Conservation (phyloP, 2,888 invertebrate genomes). For the Cyclophora punctaria region DNA sequence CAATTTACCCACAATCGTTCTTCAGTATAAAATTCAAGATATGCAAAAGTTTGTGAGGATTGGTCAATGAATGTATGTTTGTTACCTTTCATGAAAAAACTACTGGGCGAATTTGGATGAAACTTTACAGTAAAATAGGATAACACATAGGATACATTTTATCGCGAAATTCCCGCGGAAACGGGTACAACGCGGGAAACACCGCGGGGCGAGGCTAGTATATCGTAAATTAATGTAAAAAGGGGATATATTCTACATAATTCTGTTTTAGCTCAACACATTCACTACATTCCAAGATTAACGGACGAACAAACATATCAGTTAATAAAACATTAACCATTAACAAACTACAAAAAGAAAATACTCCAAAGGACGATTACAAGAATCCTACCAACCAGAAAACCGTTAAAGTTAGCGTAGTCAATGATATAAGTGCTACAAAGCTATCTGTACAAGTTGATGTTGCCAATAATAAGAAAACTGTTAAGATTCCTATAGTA, state of each 20-base stretch:
- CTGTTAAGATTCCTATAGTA: constrained; percentile 33
- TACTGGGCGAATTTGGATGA: too few relatives aligned
- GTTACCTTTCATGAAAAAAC: too few relatives aligned
- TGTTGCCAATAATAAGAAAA: constrained; percentile 45
- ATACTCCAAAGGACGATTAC: constrained; percentile 44
- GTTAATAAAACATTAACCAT: constrained; percentile 22
- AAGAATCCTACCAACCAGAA: constrained; percentile 33
- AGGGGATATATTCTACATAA: constrained; percentile 15
- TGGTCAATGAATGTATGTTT: too few relatives aligned
- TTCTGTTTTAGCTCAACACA: constrained; percentile 47
- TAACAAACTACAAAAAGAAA: constrained; percentile 57
- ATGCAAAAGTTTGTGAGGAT: too few relatives aligned
- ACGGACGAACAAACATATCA: constrained; percentile 23
- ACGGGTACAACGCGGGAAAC: too few relatives aligned
- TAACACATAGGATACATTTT: too few relatives aligned
- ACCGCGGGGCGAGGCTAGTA: too few relatives aligned
- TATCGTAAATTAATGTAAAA: not conserved
- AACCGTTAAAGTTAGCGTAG: constrained; percentile 43
- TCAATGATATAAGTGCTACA: constrained; percentile 34
- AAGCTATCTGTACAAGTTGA: constrained; percentile 49
- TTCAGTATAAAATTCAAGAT: too few relatives aligned
- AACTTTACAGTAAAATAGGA: too few relatives aligned
- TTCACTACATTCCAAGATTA: constrained; percentile 48
- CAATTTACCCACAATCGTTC: too few relatives aligned
- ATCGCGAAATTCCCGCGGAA: too few relatives aligned